A percentile compares a stretch with the other conserved stretches of the same genome.
These are phyloP conservation scores for Esox lucius DNA, from an alignment of 2,797 vertebrate genomes.

Conservation along the genomic window DNA sequence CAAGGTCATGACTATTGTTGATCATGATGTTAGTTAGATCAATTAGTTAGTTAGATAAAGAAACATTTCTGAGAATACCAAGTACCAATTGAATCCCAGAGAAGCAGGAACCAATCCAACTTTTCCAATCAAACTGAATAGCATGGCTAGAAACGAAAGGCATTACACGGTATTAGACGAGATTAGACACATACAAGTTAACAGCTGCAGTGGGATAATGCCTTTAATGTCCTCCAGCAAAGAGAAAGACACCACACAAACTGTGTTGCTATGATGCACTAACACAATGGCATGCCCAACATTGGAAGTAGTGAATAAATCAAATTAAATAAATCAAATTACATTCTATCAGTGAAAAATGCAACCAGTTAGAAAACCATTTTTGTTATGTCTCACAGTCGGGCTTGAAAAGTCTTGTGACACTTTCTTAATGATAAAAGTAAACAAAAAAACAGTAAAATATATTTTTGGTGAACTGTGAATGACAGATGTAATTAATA, in stretches of 20 bases:
- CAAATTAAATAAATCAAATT: conserved; percentile 14
- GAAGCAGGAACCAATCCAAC: conserved; percentile 20
- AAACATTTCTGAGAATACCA: not conserved
- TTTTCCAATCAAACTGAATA: not conserved
- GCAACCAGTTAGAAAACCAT: not conserved
- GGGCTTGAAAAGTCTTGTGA: not conserved
- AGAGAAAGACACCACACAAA: not conserved
- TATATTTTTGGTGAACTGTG: not conserved
- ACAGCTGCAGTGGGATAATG: not conserved
- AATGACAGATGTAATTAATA: not conserved
- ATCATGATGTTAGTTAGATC: not conserved
- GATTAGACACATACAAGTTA: conserved; percentile 4
- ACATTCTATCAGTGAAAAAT: not conserved
- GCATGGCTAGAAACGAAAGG: not conserved
- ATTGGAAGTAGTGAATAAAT: not conserved
- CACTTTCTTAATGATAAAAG: not conserved
- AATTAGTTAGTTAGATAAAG: not conserved
- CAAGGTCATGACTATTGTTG: not conserved
- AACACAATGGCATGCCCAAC: not conserved
- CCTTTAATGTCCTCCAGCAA: not conserved
- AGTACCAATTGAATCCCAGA: not conserved
- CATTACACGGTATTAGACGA: not conserved
- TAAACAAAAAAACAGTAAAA: not conserved
- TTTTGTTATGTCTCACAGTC: not conserved
- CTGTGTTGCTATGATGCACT: not conserved